These are phyloP conservation scores for Bos taurus DNA, from an alignment of 2,113 vertebrate genomes.

Conservation along the genomic window ARS-UCD2.0 NC_037340.1:3340501-3341000, in stretches of 20 bases:
- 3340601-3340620: background rate
- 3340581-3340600: background rate
- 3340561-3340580: background rate
- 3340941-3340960: background rate
- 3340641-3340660: background rate
- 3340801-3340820: background rate
- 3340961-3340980: background rate
- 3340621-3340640: background rate
- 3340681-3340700: background rate
- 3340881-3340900: background rate
- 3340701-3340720: background rate
- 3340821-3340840: background rate
- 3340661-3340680: background rate
- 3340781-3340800: background rate
- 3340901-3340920: background rate
- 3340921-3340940: background rate
- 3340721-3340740: background rate
- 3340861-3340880: background rate
- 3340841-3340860: background rate
- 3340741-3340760: background rate
- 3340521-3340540: background rate
- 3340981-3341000: background rate
- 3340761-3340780: background rate
- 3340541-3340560: background rate
- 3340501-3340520: background rate